These are phyloP conservation scores for Osmoderma eremita DNA, from an alignment of 2,888 invertebrate species.

Conservation along the genomic window DNA sequence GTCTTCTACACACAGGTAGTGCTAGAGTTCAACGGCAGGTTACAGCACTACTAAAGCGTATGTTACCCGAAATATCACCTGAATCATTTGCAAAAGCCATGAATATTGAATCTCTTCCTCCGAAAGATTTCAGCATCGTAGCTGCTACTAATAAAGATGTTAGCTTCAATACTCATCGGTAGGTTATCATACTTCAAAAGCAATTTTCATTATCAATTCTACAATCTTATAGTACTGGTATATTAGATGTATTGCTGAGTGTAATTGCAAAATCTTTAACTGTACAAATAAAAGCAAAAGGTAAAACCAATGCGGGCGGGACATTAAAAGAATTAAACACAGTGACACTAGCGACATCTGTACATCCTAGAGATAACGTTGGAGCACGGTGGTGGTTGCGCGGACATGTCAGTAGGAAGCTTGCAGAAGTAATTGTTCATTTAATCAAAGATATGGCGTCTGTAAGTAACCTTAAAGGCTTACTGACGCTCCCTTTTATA, in stretches of 20 bases:
- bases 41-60: conserved; percentile 85
- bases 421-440: conserved; percentile 88
- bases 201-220: background rate
- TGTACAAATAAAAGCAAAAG: conserved; percentile 86
- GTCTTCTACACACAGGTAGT: conserved; percentile 91
- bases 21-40: conserved; percentile 95
- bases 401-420: conserved; percentile 83
- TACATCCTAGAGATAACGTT: conserved; percentile 69
- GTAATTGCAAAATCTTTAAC: conserved; percentile 92
- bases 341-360: conserved; percentile 69
- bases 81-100: conserved; percentile 82
- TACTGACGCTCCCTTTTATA: conserved; percentile 1
- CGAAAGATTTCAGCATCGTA: conserved; percentile 80
- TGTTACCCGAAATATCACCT: conserved; percentile 90
- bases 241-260: conserved; percentile 89
- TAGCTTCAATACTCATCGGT: conserved; percentile 68
- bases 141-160: conserved; percentile 67
- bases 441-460: conserved; percentile 92
- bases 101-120: conserved; percentile 76
- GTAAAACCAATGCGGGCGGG: conserved; percentile 63
- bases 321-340: conserved; percentile 66
- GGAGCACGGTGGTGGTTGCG: conserved; percentile 83
- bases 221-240: conserved; percentile 71
- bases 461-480: conserved; percentile 66
- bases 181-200: conserved; percentile 27